Evolutionary conservation across 2,888 invertebrate species (phyloP), one percentile per base, ranked within the genome.

Genomic region (Allacma fusca): DNA sequence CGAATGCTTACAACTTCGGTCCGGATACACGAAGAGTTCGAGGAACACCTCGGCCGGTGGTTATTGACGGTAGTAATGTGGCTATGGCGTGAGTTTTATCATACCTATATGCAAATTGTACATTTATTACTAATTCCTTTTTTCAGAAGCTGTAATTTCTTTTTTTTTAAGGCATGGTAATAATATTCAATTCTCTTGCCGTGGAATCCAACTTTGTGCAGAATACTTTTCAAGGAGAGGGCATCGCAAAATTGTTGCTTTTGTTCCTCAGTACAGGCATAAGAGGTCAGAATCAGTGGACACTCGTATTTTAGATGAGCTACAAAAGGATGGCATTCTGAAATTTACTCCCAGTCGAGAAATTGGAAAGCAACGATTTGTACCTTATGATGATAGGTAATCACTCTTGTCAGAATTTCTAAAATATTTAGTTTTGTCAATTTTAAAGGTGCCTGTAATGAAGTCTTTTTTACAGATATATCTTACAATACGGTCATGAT

Each of bases 351-450:
- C 73, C 13, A 64, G 64, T 64, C 57, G 73, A 5, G 64, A 62
- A 40, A 59, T 73, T 64, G 73, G 34, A 9, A 28, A 40, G 5
- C n/a, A n/a, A 34, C 12, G 73, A 62, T 59, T 62, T 62, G 21
- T 21, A n/a, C 59, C 73, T 23, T 73, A 73, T 21, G 73, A 73
- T 24, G 73, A 73, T 34, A 29, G 73, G 73, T 73, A 40, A 40
- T 23, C 4, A 28, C 7, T 24, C 7, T 59, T n/a, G n/a, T 9
- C 40, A 40, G n/a, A n/a, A n/a, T n/a, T n/a, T n/a, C n/a, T n/a
- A 40, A 40, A 40, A 40, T n/a, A 59, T 59, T 7, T 59, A 5
- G 40, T 40, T 40, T 59, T 7, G n/a, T 7, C 7, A n/a, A 59
- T 5, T 59, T 7, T n/a, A 59, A n/a, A 59, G 19, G 59, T 23